Evolutionary conservation across 2,113 vertebrate genomes (phyloP).

Genomic region (Lates calcarifer): DNA sequence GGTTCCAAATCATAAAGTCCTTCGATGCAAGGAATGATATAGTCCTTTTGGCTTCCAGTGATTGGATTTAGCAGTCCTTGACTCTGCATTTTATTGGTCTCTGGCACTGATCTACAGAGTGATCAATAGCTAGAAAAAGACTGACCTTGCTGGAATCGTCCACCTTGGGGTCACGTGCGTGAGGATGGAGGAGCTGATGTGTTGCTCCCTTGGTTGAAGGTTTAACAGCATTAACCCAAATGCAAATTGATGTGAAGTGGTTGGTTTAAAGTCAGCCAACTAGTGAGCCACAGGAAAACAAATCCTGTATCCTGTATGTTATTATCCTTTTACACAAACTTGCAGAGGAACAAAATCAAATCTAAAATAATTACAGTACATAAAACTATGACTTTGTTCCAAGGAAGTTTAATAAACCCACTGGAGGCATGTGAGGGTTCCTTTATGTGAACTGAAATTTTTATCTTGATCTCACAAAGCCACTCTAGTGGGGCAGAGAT

Average conservation of each 20-base stretch:
- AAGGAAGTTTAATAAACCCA: not conserved
- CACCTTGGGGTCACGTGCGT: slow-evolving; percentile 29
- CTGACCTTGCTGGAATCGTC: slow-evolving; percentile 73
- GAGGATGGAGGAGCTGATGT: slow-evolving; percentile 32
- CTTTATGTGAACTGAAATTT: not conserved
- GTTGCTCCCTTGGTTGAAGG: slow-evolving; percentile 42
- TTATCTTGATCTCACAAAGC: slow-evolving; percentile 17
- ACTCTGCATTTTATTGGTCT: slow-evolving; percentile 72
- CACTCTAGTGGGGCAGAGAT: not conserved
- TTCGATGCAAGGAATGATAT: slow-evolving; percentile 62
- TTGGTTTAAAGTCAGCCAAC: slow-evolving; percentile 29
- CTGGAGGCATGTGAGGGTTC: not conserved
- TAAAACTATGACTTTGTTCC: not conserved
- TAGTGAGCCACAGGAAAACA: not conserved
- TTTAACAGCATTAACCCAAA: slow-evolving; percentile 53
- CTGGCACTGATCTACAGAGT: slow-evolving; percentile 64
- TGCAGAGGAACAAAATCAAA: not conserved
- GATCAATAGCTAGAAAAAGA: slow-evolving; percentile 71
- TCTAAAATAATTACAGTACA: not conserved
- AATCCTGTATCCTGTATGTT: not conserved
- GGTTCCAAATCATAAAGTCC: slow-evolving; percentile 83
- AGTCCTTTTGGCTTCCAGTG: slow-evolving; percentile 61
- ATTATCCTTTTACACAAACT: not conserved
- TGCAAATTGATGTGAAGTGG: slow-evolving; percentile 20
- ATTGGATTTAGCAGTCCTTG: slow-evolving; percentile 78